Percentiles rank a stretch among this genome's conserved stretches.
These are phyloP conservation scores for Bombus balteatus DNA, from an alignment of 1,140 invertebrate genomes.

Conservation along the genomic window DNA sequence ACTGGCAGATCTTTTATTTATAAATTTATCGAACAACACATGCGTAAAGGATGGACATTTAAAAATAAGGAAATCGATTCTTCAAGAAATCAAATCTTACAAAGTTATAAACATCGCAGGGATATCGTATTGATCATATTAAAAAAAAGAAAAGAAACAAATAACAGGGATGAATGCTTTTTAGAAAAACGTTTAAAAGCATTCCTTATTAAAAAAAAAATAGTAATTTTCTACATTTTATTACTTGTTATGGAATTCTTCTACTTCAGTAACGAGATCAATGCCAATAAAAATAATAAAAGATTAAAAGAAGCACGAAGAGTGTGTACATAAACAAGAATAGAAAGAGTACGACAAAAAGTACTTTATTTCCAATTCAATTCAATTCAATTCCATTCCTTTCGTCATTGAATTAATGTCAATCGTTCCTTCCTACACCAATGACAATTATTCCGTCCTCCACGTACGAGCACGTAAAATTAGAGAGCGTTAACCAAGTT, in stretches of 20 bases:
- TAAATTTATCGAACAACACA: neutral
- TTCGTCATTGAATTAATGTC: neutral
- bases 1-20: neutral
- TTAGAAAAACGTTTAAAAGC: no score
- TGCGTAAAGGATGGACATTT: neutral
- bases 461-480: neutral
- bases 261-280: neutral
- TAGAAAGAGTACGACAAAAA: neutral
- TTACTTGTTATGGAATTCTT: neutral
- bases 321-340: neutral
- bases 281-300: neutral
- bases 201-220: neutral
- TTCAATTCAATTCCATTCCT: neutral
- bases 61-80: no score
- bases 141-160: neutral
- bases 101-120: no score
- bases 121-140: neutral
- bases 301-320: neutral
- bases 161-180: neutral
- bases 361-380: neutral
- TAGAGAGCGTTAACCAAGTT: conserved; percentile 11
- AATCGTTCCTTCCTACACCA: neutral
- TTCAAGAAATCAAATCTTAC: no score
- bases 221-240: neutral
- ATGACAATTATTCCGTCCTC: conserved; percentile 9